Evolutionary conservation across 2,888 invertebrate species (phyloP).

Genomic region (Microplitis deprimator): DNA sequence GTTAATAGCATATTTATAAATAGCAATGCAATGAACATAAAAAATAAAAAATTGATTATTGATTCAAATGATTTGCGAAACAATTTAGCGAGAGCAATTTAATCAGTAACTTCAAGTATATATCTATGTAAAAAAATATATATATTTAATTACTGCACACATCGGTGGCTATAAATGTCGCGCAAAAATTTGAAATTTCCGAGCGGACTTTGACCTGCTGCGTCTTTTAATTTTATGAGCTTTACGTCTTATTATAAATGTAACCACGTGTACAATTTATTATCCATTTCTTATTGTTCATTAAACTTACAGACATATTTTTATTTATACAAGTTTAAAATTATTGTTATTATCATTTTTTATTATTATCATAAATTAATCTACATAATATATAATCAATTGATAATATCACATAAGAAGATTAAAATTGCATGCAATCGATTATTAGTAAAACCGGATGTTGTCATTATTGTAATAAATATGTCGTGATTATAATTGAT

Average conservation of each 20-base stretch:
- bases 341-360: not conserved
- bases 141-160: not conserved
- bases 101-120: not conserved
- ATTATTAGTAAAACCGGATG: not conserved
- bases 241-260: conserved; percentile 3
- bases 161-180: not conserved
- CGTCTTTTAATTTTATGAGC: not conserved
- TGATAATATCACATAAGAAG: not conserved
- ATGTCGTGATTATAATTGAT: not conserved
- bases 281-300: not conserved
- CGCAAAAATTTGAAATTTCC: conserved; percentile 17
- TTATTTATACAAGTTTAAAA: not conserved
- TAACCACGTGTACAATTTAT: conserved; percentile 6
- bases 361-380: too few species aligned
- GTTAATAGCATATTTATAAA: too few species aligned
- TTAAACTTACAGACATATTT: not conserved
- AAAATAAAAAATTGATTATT: too few species aligned
- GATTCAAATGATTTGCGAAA: not conserved
- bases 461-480: not conserved
- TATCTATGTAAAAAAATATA: not conserved
- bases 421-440: not conserved
- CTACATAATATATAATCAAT: not conserved
- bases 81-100: not conserved
- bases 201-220: conserved; percentile 20
- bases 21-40: too few species aligned